Conservation (phyloP, 2,113 vertebrate genomes). For the Pluvianellus socialis region DNA sequence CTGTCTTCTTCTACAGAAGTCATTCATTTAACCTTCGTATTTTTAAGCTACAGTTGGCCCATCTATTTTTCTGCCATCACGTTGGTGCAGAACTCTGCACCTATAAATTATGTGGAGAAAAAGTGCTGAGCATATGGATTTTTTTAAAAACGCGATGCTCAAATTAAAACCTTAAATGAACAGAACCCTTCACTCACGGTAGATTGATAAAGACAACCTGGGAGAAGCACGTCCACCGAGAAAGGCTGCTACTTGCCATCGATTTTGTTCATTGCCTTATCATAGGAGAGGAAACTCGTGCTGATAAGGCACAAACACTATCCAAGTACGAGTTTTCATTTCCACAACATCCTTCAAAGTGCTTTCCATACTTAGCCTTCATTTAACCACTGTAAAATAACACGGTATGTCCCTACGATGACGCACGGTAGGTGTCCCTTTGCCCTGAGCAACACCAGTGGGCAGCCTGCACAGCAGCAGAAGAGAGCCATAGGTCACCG, state of each 20-base stretch:
- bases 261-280: not conserved
- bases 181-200: not conserved
- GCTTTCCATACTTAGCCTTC: not conserved
- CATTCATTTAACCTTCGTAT: not conserved
- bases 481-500: accelerated
- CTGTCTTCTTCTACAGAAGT: not conserved
- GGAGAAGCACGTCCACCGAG: not conserved
- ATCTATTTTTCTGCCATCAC: not conserved
- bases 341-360: not conserved
- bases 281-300: not conserved
- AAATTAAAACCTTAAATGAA: not conserved
- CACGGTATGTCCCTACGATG: accelerated
- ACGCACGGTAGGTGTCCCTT: not conserved
- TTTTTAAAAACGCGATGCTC: not conserved
- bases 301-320: not conserved
- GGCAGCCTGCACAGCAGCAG: not conserved
- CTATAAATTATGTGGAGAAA: not conserved
- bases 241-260: not conserved
- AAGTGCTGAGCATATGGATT: not conserved
- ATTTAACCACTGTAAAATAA: not conserved
- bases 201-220: not conserved
- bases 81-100: not conserved
- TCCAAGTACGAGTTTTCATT: not conserved
- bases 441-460: not conserved
- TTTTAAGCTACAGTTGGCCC: not conserved